Base-by-base conservation (phyloP, 1,140 invertebrate genomes). In the Stenopsyche tienmushanensis region DNA sequence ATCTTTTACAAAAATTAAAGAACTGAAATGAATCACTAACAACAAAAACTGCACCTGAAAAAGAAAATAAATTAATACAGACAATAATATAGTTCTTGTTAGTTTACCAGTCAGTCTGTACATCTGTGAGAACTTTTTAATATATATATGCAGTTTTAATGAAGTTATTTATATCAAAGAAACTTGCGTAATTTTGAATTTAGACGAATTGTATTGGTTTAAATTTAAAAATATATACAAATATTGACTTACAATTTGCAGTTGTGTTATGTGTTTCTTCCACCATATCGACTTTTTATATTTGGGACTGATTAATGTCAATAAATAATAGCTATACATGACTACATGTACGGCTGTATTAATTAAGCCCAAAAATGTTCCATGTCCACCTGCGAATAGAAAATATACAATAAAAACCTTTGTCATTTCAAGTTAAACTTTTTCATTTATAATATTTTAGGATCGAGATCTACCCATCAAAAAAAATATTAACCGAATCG, bases 261-360 rank as follows among this genome's bases (percentile, higher is more conserved):
- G 71, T 71, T 86, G 85, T 1, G 89, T 91, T 44, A 91, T 84
- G 70, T 88, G 83, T 70, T 89, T 90, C 73, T 90, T 91, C 86
- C 87, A 90, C 86, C 86, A 89, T 13, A 85, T 71, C 13, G 79
- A 85, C 34, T 82, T 78, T 71, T 86, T 85, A 73, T 84, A 85
- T 58, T 83, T 77, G 0, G 84, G 83, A 66, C 84, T 82, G 78
- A 83, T 84, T 1, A 81, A 84, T n/a, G 83, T 86, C 44, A 83
- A 80, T 64, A 87, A 78, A 73, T 94, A 94, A 74, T 93, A 90
- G 20, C 81, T 76, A 73, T 94, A 94, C 91, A 94, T 93, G 2
- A 92, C 77, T 13, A 87, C 79, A 72, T 93, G 91, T 0, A 93
- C 88, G 58, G 88, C 83, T 0, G 83, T 85, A 75, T 93, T 93